phyloP scores from a whole-genome alignment of 2,797 vertebrate species.

The Cryptoblepharus egeriae region DNA sequence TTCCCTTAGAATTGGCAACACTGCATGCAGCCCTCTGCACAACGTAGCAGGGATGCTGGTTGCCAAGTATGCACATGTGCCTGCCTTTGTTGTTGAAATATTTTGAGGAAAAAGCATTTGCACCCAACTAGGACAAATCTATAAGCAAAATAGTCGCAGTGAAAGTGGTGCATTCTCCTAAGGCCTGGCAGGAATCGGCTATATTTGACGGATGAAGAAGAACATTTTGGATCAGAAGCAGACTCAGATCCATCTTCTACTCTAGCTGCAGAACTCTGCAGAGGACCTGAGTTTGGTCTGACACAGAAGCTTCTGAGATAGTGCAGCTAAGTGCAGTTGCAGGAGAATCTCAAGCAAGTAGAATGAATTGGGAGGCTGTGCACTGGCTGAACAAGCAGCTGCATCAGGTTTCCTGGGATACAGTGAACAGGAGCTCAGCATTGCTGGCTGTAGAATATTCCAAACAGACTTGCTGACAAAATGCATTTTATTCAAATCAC shows the following conservation, averaged over 20 bases:
- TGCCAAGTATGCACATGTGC: background rate
- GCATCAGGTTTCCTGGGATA: slow-evolving; percentile 60
- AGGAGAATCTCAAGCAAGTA: slow-evolving; percentile 36
- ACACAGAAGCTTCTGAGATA: background rate
- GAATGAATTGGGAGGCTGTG: background rate
- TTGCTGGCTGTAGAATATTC: slow-evolving; percentile 12
- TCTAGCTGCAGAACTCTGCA: background rate
- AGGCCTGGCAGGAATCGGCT: background rate
- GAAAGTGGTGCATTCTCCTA: slow-evolving; percentile 44
- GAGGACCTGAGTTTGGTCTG: background rate
- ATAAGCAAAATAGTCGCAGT: background rate
- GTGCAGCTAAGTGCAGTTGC: background rate
- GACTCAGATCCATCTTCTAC: slow-evolving; percentile 20
- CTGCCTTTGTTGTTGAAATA: background rate
- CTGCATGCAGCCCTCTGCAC: too few relatives aligned
- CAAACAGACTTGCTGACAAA: slow-evolving; percentile 13
- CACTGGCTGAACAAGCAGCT: slow-evolving; percentile 46
- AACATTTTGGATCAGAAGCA: slow-evolving; percentile 22
- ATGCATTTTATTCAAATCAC: slow-evolving; percentile 17
- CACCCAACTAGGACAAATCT: background rate
- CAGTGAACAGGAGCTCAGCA: background rate
- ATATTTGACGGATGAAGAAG: slow-evolving; percentile 25
- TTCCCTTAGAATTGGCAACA: too few relatives aligned
- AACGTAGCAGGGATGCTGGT: background rate
- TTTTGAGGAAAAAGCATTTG: background rate